Evolutionary conservation across 2,888 invertebrate genomes (phyloP), one percentile per base, ranked within the genome.

Genomic region (Odontocerum albicorne): DNA sequence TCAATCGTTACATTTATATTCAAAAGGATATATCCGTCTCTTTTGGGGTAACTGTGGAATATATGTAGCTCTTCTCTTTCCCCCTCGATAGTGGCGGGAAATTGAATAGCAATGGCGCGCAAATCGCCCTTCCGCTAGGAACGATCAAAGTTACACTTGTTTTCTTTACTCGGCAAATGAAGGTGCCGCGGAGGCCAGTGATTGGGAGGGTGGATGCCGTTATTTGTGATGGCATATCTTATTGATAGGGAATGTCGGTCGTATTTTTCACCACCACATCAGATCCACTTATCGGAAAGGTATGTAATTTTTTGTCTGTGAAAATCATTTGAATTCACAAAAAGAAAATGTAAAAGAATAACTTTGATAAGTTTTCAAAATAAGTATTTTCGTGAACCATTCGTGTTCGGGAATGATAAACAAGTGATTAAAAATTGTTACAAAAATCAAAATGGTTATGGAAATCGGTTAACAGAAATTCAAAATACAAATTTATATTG

Each of bases 1-100:
- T 73, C 68, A 68, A 68, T 70, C 72, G 74, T 74, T 70, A 70
- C 72, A 73, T 74, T 75, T 73, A 68, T 71, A 66, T 67, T 56
- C 49, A 47, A 47, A 39, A 33, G 17, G 49, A 36, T 68, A 67
- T 68, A 65, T 66, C 53, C 55, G 20, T 72, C 71, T 61, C 68
- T 55, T 58, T 68, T 63, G 8, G 45, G 16, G 65, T 39, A 31
- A 12, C 17, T 55, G 12, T 21, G 20, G 51, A 50, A 36, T 45
- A 43, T 44, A n/a, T 59, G 60, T 40, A 63, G 59, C 63, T 53
- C 45, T n/a, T 70, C 70, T 66, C 66, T 49, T 68, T 65, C 31
- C 22, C 32, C 27, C 36, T 49, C 12, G 50, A 36, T 16, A 33
- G 45, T 38, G 44, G 42, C 72, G 72, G 66, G 67, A 55, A 72